Base-by-base conservation (phyloP, 2,113 vertebrate species). In the Perca flavescens region DNA sequence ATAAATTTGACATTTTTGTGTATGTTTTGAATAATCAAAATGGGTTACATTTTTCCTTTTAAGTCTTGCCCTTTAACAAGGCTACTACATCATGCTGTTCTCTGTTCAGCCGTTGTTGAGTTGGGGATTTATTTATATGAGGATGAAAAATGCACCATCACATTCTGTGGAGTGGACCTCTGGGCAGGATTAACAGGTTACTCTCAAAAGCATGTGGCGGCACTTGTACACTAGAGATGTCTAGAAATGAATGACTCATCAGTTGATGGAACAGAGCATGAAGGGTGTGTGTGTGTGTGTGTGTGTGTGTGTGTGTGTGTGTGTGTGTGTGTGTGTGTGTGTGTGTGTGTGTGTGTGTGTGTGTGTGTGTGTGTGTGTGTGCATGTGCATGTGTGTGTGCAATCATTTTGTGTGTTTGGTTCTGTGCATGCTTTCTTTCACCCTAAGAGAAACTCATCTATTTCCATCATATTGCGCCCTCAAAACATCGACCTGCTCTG, bases 231-330 rank as follows among this genome's bases (percentile, higher is more conserved):
- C 74, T 54, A 50, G 84, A 91, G 89, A 92, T 86, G 84, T 71
- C 84, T 80, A 46, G 74, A 87, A 89, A 90, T 89, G 43, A 94
- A 94, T 89, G 90, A 92, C 58, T 93, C 89, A 88, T 90, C 73
- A 73, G 56, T 7, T 34, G 22, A 43, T 43, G 40, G 40, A 43
- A 43, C 40, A 11, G 40, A 40, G 40, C 40, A 40, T 40, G 40
- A 40, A 9, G 40, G 2, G 9, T 62, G 46, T 47, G 6, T 61
- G 57, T 62, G n/a, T 46, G 43, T 50, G 46, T 46, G 53, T 34
- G 67, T 22, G 34, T 56, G n/a, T 79, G 8, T 56, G 46, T 47
- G 6, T 54, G 56, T 61, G n/a, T 46, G 43, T 50, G 54, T 47
- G 6, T 61, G 57, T 61, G n/a, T 46, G 43, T 50, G 46, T 40